Percentiles rank a stretch among this genome's conserved stretches.
These are phyloP conservation scores for Nowickia ferox DNA, from an alignment of 2,888 invertebrate species.

Conservation along the genomic window DNA sequence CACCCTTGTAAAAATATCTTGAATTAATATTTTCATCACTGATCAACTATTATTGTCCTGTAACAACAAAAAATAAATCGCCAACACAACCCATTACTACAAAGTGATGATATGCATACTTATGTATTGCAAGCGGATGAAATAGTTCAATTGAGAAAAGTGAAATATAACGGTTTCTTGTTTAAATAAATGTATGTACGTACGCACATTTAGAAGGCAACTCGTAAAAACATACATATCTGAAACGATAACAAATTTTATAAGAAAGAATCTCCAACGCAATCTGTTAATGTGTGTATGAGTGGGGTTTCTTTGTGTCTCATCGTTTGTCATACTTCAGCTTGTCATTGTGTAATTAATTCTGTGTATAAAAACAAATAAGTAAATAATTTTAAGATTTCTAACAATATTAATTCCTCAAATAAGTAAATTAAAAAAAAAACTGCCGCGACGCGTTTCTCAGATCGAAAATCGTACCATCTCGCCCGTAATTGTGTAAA, in stretches of 20 bases:
- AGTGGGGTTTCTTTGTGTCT: conserved; percentile 11
- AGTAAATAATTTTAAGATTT: conserved; percentile 47
- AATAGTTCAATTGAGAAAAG: conserved; percentile 33
- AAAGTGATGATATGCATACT: conserved; percentile 23
- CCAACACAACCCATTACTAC: not conserved
- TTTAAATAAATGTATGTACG: conserved; percentile 4
- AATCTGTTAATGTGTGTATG: conserved; percentile 35
- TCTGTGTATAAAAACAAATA: conserved; percentile 49
- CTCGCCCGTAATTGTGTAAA: too few relatives aligned
- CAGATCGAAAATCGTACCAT: not conserved
- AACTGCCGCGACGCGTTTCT: not conserved
- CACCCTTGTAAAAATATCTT: conserved; percentile 41
- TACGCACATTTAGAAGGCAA: not conserved
- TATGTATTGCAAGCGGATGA: conserved; percentile 22
- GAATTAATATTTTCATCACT: conserved; percentile 28
- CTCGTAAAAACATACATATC: conserved; percentile 24
- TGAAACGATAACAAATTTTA: not conserved
- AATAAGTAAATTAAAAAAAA: conserved; percentile 19
- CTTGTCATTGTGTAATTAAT: conserved; percentile 60
- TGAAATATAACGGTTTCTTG: conserved; percentile 61
- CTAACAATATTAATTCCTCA: conserved; percentile 48
- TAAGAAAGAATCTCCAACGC: conserved; percentile 16
- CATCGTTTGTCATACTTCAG: conserved; percentile 39
- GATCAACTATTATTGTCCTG: conserved; percentile 16
- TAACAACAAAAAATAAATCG: conserved; percentile 11